Conservation (phyloP, 2,888 invertebrate species). For the Meghimatium bilineatum region DNA sequence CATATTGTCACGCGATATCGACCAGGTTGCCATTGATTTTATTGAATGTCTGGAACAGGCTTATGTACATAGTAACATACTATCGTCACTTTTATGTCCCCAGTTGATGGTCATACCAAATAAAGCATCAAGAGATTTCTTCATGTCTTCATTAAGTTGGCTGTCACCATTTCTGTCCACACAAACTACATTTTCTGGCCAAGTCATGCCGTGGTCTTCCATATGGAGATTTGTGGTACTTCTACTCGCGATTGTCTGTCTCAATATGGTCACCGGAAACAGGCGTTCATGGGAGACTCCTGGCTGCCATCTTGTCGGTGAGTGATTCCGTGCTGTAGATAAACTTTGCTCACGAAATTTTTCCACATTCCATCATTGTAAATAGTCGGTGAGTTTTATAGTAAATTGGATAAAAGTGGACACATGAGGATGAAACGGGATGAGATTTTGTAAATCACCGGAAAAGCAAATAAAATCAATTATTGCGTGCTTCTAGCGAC, state of each 20-base stretch:
- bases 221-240: not conserved
- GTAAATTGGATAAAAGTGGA: not conserved
- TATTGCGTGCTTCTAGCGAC: too few relatives aligned
- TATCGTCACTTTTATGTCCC: not conserved
- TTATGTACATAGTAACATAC: not conserved
- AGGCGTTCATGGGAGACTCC: constrained; percentile 44
- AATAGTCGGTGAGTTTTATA: not conserved
- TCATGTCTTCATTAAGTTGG: not conserved
- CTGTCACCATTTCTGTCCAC: not conserved
- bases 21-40: not conserved
- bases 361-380: not conserved
- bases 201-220: not conserved
- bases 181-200: not conserved
- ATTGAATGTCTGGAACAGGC: not conserved
- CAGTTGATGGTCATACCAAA: not conserved
- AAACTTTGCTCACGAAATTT: not conserved
- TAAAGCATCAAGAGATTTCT: not conserved
- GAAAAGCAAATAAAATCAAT: too few relatives aligned
- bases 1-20: not conserved
- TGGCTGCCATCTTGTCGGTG: constrained; percentile 47
- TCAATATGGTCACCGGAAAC: not conserved
- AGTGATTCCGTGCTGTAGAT: not conserved
- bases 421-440: too few relatives aligned
- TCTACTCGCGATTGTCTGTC: constrained; percentile 4
- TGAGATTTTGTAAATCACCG: too few relatives aligned